A percentile compares a stretch with the other conserved stretches of the same genome.
These are phyloP conservation scores for Salvelinus fontinalis DNA, from an alignment of 2,113 vertebrate genomes.

Conservation along the genomic window DNA sequence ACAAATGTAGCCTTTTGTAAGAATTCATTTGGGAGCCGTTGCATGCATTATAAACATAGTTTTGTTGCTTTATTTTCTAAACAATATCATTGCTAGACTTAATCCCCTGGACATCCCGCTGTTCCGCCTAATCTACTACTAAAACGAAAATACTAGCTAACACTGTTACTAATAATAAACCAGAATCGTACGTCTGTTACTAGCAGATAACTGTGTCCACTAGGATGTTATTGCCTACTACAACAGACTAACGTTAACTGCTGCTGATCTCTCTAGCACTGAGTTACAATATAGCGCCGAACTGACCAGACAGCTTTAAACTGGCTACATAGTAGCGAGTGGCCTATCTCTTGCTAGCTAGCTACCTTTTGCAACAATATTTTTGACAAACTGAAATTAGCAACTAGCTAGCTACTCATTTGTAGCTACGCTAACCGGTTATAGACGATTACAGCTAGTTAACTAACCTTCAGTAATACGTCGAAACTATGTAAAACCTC, in stretches of 20 bases:
- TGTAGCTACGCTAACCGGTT: not conserved
- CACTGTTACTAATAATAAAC: not conserved
- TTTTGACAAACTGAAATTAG: not conserved
- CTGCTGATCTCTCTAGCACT: not conserved
- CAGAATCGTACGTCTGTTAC: not conserved
- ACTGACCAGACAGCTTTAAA: slow-evolving; percentile 1
- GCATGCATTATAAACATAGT: slow-evolving; percentile 34
- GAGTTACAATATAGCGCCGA: not conserved
- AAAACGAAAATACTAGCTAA: not conserved
- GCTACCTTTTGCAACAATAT: not conserved
- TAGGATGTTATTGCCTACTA: not conserved
- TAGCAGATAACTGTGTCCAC: not conserved
- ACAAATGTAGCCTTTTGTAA: not conserved
- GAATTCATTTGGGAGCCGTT: slow-evolving; percentile 25
- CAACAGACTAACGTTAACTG: not conserved
- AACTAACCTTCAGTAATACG: not conserved
- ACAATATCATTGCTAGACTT: slow-evolving; percentile 42
- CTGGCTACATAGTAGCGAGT: slow-evolving; percentile 13
- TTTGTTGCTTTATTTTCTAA: slow-evolving; percentile 44
- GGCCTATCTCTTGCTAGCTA: not conserved
- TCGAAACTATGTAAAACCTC: not conserved
- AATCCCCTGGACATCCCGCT: slow-evolving; percentile 64
- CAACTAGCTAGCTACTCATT: not conserved
- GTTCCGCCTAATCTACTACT: slow-evolving; percentile 26
- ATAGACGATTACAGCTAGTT: no score